Evolutionary conservation across 1,140 invertebrate genomes (phyloP).

Genomic region (Bombus superbus): DNA sequence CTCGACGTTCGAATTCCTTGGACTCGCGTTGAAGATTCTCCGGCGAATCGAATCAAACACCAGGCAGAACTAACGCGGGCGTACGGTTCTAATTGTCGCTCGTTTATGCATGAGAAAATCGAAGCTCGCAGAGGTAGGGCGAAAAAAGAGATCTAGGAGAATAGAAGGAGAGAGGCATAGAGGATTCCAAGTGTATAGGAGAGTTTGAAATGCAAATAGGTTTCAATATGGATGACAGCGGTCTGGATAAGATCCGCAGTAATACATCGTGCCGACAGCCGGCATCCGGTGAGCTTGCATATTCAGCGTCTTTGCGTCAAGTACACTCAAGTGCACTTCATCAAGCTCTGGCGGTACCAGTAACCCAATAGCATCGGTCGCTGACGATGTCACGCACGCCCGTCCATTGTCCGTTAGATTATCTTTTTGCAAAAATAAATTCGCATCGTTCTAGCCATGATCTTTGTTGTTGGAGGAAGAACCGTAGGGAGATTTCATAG

Average conservation of each 20-base stretch:
- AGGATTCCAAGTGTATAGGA: constrained; percentile 20
- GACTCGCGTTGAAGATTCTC: not conserved
- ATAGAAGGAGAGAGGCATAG: not conserved
- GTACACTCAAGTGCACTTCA: constrained; percentile 75
- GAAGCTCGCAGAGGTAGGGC: not conserved
- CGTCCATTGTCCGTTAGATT: constrained; percentile 51
- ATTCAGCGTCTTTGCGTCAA: constrained; percentile 78
- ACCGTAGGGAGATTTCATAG: not conserved
- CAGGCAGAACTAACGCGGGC: not conserved
- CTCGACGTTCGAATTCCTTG: too few species aligned
- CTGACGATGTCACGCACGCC: constrained; percentile 62
- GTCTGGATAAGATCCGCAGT: constrained; percentile 80
- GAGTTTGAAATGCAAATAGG: constrained; percentile 76
- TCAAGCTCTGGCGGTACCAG: constrained; percentile 71
- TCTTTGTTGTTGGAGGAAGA: not conserved
- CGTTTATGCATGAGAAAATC: constrained; percentile 27
- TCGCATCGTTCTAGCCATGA: not conserved
- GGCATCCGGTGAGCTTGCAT: constrained; percentile 81
- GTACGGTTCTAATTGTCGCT: not conserved
- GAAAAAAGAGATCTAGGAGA: not conserved
- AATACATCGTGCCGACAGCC: constrained; percentile 80
- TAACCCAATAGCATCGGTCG: constrained; percentile 64
- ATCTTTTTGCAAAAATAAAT: constrained; percentile 7
- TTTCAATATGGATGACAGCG: constrained; percentile 78
- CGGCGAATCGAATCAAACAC: not conserved